Evolutionary conservation across 2,797 vertebrate genomes (phyloP).

Genomic region (Thunnus albacares): DNA sequence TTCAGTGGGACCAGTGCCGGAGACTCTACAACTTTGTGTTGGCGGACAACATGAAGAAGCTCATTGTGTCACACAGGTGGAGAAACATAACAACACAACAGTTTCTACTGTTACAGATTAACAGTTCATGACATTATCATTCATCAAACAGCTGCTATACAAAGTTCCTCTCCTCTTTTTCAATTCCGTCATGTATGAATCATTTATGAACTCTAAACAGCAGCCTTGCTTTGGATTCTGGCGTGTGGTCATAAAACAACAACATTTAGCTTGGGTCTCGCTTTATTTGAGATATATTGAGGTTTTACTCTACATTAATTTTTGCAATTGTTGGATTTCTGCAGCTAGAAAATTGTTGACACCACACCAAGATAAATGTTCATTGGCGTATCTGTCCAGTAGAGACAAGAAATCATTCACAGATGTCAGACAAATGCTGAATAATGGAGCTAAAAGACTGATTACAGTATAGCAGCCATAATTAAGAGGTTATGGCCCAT

Average conservation of each 20-base stretch:
- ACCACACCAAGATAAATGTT: background rate
- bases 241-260: background rate
- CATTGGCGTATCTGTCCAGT: background rate
- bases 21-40: slow-evolving; percentile 96
- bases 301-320: background rate
- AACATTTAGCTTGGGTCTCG: background rate
- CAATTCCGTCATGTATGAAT: background rate
- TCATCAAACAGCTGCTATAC: background rate
- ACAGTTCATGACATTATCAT: background rate
- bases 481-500: background rate
- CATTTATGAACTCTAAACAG: background rate
- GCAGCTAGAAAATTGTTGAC: background rate
- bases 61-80: slow-evolving; percentile 96
- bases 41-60: slow-evolving; percentile 97
- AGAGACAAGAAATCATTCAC: background rate
- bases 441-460: background rate
- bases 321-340: background rate
- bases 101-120: background rate
- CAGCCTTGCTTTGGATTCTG: slow-evolving; percentile 4
- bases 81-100: background rate
- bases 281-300: background rate
- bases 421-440: background rate
- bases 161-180: background rate
- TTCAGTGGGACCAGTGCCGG: slow-evolving; percentile 95
- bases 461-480: background rate